Evolutionary conservation across 2,113 vertebrate genomes (phyloP).

Genomic region (Protobothrops mucrosquamatus): DNA sequence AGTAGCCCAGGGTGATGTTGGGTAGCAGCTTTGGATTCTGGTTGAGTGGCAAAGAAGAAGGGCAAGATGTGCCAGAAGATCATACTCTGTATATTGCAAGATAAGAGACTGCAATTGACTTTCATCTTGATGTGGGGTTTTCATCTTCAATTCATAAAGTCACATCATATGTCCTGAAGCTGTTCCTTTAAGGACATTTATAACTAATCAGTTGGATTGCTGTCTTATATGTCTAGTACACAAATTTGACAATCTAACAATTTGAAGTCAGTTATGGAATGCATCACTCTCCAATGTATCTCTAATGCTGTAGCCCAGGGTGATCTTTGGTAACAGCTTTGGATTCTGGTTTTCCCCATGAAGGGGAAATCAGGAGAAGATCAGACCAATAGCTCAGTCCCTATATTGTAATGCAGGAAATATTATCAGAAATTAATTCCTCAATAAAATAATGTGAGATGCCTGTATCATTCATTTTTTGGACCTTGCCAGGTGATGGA

Average conservation of each 20-base stretch:
- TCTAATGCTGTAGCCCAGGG: not conserved
- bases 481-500: not conserved
- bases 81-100: not conserved
- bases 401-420: not conserved
- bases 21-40: not conserved
- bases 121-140: not conserved
- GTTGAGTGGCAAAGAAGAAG: not conserved
- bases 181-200: not conserved
- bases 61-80: not conserved
- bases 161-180: no score
- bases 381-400: not conserved
- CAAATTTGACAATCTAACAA: no score
- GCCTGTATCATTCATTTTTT: not conserved
- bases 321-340: not conserved
- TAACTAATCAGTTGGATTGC: not conserved
- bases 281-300: no score
- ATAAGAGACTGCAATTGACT: not conserved
- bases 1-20: not conserved
- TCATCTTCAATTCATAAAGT: not conserved
- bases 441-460: not conserved
- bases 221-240: not conserved
- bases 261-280: no score
- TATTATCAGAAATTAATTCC: not conserved
- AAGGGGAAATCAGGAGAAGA: not conserved
- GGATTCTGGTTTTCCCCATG: not conserved